Percentiles rank a stretch among this genome's conserved stretches.
phyloP scores from a whole-genome alignment of 2,113 vertebrate genomes.

The Eubucco bourcierii region DNA sequence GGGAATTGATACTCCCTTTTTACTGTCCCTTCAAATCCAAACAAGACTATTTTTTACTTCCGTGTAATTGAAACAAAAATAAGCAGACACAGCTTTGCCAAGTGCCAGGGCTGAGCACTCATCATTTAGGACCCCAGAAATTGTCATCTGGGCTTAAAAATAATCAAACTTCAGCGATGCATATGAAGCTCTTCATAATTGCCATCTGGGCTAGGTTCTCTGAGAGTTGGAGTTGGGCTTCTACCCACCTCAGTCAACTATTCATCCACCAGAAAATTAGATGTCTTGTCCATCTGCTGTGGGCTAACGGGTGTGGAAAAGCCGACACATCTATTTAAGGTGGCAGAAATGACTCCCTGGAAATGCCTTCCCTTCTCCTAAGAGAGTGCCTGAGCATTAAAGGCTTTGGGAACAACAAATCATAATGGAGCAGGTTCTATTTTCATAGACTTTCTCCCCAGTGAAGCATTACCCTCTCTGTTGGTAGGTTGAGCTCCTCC shows the following conservation, averaged over 20 bases:
- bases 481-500: neutral
- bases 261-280: conserved; percentile 17
- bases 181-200: neutral
- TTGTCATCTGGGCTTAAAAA: conserved; percentile 7
- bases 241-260: neutral
- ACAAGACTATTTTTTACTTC: conserved; percentile 20
- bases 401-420: neutral
- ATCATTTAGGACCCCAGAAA: neutral
- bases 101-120: neutral
- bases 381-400: neutral
- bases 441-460: neutral
- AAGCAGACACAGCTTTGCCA: neutral
- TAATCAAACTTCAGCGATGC: neutral
- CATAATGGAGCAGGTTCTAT: neutral
- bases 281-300: neutral
- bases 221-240: neutral
- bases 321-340: neutral
- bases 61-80: conserved; percentile 21
- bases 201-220: neutral
- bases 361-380: neutral
- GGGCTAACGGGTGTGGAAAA: neutral
- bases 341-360: conserved; percentile 21
- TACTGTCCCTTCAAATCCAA: conserved; percentile 27
- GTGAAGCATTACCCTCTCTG: neutral
- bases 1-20: conserved; percentile 36